A percentile compares a stretch with the other conserved stretches of the same genome.
phyloP scores from a whole-genome alignment of 2,113 vertebrate genomes.

The Greenwoodochromis staneri region DNA sequence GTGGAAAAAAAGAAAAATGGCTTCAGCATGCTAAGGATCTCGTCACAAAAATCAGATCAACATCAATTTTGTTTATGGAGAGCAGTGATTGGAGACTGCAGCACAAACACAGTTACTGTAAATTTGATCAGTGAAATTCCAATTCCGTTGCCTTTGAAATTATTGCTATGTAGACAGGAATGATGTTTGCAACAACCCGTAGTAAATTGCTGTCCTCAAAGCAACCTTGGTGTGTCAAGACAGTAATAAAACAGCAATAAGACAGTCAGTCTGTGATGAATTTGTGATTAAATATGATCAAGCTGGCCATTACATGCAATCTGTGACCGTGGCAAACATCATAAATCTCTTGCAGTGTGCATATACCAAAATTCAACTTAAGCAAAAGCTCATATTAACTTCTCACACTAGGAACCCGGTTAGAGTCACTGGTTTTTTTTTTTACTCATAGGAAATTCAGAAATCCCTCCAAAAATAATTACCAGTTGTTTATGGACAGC shows the following conservation, averaged over 20 bases:
- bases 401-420: background rate
- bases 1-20: background rate
- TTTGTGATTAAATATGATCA: background rate
- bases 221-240: background rate
- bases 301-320: background rate
- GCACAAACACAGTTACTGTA: background rate
- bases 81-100: background rate
- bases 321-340: background rate
- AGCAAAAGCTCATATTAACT: background rate
- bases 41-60: background rate
- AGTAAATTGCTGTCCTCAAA: background rate
- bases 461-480: background rate
- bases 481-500: background rate
- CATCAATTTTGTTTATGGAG: background rate
- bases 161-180: background rate
- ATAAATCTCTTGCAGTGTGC: background rate
- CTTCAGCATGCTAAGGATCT: background rate
- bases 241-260: background rate
- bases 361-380: background rate
- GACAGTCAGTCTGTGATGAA: background rate
- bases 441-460: fast-evolving
- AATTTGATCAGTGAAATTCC: background rate
- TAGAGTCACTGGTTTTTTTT: fast-evolving
- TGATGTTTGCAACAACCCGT: background rate
- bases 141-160: background rate